phyloP scores from a whole-genome alignment of 2,113 vertebrate genomes.

The Eclectus roratus region DNA sequence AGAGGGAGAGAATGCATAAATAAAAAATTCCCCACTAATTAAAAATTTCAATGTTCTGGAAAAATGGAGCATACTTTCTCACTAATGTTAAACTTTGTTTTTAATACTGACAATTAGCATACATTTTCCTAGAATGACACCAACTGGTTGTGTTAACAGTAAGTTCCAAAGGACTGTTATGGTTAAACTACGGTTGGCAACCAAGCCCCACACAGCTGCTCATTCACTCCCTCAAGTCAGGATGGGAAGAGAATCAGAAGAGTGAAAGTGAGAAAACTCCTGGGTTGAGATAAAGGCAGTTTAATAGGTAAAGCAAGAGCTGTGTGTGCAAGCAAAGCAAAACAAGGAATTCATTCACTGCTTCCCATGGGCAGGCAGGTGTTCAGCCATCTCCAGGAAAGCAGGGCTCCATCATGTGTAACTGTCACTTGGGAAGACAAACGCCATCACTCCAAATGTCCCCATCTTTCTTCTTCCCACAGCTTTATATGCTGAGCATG shows the following conservation, averaged over 20 bases:
- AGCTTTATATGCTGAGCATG: background rate
- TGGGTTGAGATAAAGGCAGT: background rate
- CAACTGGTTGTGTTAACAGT: background rate
- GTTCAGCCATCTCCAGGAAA: background rate
- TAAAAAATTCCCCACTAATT: background rate
- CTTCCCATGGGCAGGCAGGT: background rate
- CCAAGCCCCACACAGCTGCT: background rate
- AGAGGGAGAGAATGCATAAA: background rate
- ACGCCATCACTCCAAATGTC: background rate
- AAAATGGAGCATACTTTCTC: background rate
- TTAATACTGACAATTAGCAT: background rate
- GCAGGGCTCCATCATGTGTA: rapidly evolving
- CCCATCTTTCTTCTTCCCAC: background rate
- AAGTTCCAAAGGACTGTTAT: background rate
- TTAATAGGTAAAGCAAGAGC: background rate
- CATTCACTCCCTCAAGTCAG: rapidly evolving
- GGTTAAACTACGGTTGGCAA: background rate
- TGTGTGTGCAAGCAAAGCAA: background rate
- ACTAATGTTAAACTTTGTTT: background rate
- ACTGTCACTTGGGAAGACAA: background rate
- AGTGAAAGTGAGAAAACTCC: background rate
- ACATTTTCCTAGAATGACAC: background rate
- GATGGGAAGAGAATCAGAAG: background rate
- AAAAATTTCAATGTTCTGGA: background rate
- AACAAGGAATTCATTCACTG: background rate